Base-by-base conservation (phyloP, 2,113 vertebrate genomes). In the Patagioenas fasciata region DNA sequence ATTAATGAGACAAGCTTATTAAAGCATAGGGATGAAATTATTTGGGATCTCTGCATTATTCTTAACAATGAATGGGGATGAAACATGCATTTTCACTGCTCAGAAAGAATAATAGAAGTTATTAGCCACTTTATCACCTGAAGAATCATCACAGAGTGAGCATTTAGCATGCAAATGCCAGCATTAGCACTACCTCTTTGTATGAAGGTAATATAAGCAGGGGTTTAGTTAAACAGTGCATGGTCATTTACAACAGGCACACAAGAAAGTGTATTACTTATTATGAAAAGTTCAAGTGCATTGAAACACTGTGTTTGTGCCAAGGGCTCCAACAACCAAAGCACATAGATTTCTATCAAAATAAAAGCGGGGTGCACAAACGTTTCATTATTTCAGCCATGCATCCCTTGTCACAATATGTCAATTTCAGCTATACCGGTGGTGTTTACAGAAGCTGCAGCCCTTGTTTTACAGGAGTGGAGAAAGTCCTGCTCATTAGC, bases 41-140 rank as follows among this genome's bases (percentile, higher is more conserved):
- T 89, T 94, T 97, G 87, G 84, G 72, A 89, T 95, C 67, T 94
- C 70, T 92, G 89, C n/a, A 82, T 48, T 95, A 53, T 77, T 95
- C 81, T 95, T 96, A 72, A 72, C 47, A 91, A 91, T 40, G 88
- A 97, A 78, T 65, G 12, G 62, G 47, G 54, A 93, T 64, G 66
- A 95, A 91, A 92, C 58, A 96, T 93, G 90, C 82, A 85, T 92
- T 95, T 97, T 96, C 81, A 92, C 57, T 80, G 67, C 75, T 87
- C 7, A 91, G 89, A 95, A 94, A 96, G 69, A 97, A 94, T 91
- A 95, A 95, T 89, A 90, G 64, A 96, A 95, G 48, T 94, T 97
- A 97, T 95, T 94, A 97, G 89, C 74, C 65, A 92, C 69, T 96
- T 96, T 85, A 93, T 94, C 94, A 97, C 70, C 70, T 89, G 81